Evolutionary conservation across 1,140 invertebrate species (phyloP).

Genomic region (Ditylenchus dipsaci): DNA sequence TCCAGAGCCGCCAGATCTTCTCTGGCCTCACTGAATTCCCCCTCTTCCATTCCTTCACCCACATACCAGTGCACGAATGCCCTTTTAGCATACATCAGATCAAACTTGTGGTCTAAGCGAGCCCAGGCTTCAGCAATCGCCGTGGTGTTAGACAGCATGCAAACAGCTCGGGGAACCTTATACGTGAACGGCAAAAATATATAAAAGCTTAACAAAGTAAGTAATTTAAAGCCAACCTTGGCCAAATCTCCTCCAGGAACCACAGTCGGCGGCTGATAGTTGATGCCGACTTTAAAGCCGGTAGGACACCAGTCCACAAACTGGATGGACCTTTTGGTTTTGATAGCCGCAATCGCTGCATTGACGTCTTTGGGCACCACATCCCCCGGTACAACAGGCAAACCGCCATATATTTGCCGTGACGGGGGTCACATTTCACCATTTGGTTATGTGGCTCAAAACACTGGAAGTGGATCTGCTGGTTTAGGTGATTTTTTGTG

Average conservation of each 20-base stretch:
- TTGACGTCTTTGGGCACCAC: slow-evolving; percentile 69
- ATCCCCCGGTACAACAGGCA: slow-evolving; percentile 63
- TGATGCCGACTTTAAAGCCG: slow-evolving; percentile 46
- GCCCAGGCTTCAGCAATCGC: slow-evolving; percentile 57
- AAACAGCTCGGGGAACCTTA: slow-evolving; percentile 52
- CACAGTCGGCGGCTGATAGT: slow-evolving; percentile 52
- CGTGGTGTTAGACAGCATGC: slow-evolving; percentile 46
- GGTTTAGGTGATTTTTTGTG: slow-evolving; percentile 6
- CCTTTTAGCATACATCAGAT: slow-evolving; percentile 71
- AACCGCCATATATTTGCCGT: slow-evolving; percentile 48
- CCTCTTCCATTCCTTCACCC: slow-evolving; percentile 74
- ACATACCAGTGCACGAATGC: slow-evolving; percentile 72
- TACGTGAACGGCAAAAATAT: slow-evolving; percentile 49
- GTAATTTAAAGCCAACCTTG: slow-evolving; percentile 14
- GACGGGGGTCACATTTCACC: slow-evolving; percentile 52
- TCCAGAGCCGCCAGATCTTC: slow-evolving; percentile 67
- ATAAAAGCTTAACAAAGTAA: slow-evolving; percentile 65
- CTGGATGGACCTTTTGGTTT: slow-evolving; percentile 60
- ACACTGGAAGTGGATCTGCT: slow-evolving; percentile 52
- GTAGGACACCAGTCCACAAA: slow-evolving; percentile 36
- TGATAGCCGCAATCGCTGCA: slow-evolving; percentile 50
- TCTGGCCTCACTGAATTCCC: slow-evolving; percentile 71
- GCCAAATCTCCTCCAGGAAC: slow-evolving; percentile 56
- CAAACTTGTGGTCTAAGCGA: slow-evolving; percentile 65
- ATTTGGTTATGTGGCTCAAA: slow-evolving; percentile 52